Base-by-base conservation (phyloP, 1,140 invertebrate genomes). In the Drosophila murphyi region DNA sequence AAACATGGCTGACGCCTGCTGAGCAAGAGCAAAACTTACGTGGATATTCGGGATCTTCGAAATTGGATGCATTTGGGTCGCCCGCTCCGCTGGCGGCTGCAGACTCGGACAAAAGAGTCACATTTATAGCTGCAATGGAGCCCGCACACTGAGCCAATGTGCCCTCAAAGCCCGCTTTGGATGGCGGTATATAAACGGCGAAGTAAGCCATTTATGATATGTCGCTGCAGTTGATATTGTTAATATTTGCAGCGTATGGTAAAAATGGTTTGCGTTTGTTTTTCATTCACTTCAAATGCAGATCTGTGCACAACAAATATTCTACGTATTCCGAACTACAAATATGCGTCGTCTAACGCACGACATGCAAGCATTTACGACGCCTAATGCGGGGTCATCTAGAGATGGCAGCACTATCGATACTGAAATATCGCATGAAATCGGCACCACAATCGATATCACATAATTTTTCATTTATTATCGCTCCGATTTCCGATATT, bases 11-110 rank as follows among this genome's bases (percentile, higher is more conserved):
- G 35, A 48, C 54, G 39, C 5, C 45, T 48, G 12, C 8, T 7
- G 7, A 56, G 8, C 48, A 34, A 28, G 7, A 43, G 32, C 47
- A 28, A 4, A 8, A 87, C 85, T 89, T 76, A 89, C 85, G 68
- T 71, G 85, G 75, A 71, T 76, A 87, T 41, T 87, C 83, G 6
- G 83, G 79, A 77, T 87, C 82, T 10, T 87, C 82, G 57, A 64
- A 78, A 47, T 63, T 47, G 5, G 6, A 12, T 2, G 50, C 62
- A 45, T 35, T 55, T 4, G 2, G 0, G 2, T 37, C 29, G 7
- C 62, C 71, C 5, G 43, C 28, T 6, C 5, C 50, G 29, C 34
- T 45, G 5, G 51, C 47, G 5, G 51, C 47, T 6, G 29, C 6
- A 28, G 12, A 35, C 1, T 76, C 74, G 31, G 68, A 51, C 4